Evolutionary conservation across 1,140 invertebrate species (phyloP).

Genomic region (Eulimnadia texana): DNA sequence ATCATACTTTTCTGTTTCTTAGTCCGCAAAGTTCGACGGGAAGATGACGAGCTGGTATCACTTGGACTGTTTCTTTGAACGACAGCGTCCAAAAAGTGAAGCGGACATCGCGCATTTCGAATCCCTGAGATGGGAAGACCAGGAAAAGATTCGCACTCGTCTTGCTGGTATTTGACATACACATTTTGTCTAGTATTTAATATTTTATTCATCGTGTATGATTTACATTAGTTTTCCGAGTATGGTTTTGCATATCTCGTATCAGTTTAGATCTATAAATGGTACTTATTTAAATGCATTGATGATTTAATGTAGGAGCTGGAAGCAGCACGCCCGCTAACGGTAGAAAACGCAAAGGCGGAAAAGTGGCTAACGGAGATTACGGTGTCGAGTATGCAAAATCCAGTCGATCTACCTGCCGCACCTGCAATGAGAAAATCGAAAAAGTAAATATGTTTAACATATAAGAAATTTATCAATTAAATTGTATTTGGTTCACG

Average conservation of each 20-base stretch:
- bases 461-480: constrained; percentile 16
- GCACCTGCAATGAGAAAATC: constrained; percentile 75
- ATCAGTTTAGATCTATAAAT: too few species aligned
- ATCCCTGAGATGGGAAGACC: constrained; percentile 68
- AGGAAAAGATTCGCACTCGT: constrained; percentile 59
- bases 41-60: constrained; percentile 83
- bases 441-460: constrained; percentile 40
- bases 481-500: not conserved
- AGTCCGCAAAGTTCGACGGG: constrained; percentile 84
- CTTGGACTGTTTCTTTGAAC: constrained; percentile 71
- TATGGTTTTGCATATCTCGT: too few species aligned
- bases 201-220: too few species aligned
- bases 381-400: constrained; percentile 79
- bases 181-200: too few species aligned
- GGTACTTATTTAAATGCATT: too few species aligned
- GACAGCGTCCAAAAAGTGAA: constrained; percentile 51
- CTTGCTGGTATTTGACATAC: too few species aligned
- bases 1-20: constrained; percentile 25
- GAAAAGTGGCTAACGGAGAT: constrained; percentile 42
- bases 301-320: too few species aligned
- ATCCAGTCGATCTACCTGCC: constrained; percentile 61
- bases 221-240: too few species aligned
- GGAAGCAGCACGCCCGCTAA: not conserved
- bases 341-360: constrained; percentile 23
- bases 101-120: constrained; percentile 76